phyloP scores from a whole-genome alignment of 2,797 vertebrate species.

The Hirundo rustica region DNA sequence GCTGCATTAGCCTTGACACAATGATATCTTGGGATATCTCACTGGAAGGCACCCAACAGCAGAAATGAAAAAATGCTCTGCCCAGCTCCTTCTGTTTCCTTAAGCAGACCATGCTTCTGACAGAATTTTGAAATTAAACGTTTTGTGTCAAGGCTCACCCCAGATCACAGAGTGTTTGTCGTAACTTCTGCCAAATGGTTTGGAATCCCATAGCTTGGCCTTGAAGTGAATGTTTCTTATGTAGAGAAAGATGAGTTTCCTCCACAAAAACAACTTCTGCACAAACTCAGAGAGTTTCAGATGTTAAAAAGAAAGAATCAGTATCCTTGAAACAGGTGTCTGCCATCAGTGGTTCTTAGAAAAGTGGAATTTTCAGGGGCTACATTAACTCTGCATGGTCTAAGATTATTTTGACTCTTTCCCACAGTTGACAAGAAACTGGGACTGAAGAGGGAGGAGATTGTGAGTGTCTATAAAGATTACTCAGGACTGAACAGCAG shows the following conservation, averaged over 20 bases:
- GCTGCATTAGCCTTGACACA: conserved; percentile 16
- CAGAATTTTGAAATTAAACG: background rate
- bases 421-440: background rate
- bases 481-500: background rate
- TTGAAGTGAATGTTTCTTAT: background rate
- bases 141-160: background rate
- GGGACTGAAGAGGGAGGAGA: background rate
- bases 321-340: background rate
- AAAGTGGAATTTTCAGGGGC: background rate
- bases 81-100: background rate
- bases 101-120: background rate
- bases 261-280: background rate
- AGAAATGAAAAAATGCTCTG: background rate
- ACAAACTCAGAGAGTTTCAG: background rate
- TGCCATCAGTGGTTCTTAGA: background rate
- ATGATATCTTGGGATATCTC: background rate
- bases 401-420: background rate
- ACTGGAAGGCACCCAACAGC: background rate
- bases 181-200: background rate
- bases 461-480: background rate
- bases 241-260: background rate
- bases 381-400: background rate
- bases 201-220: background rate
- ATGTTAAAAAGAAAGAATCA: background rate
- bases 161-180: background rate